phyloP scores from a whole-genome alignment of 2,888 invertebrate genomes.

The Malthinus flaveolus region DNA sequence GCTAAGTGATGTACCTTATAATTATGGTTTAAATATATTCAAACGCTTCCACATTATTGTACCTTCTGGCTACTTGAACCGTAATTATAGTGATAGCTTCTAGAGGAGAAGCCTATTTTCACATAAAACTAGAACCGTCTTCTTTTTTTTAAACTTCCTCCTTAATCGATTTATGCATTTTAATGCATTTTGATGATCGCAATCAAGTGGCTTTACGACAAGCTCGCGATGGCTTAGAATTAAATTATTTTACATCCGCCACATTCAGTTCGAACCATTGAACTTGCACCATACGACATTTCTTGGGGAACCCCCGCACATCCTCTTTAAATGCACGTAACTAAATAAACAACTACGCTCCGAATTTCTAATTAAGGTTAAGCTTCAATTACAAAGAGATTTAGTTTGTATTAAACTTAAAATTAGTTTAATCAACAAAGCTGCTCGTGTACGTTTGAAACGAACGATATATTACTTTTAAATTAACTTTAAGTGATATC shows the following conservation, averaged over 20 bases:
- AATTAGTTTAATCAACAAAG: slow-evolving; percentile 7
- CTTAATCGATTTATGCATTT: slow-evolving; percentile 4
- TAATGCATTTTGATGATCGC: slow-evolving; percentile 1
- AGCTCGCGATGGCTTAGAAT: not conserved
- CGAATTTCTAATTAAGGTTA: slow-evolving; percentile 8
- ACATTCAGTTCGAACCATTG: too few relatives aligned
- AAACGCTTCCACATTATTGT: slow-evolving; percentile 30
- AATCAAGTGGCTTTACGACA: not conserved
- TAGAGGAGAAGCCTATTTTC: slow-evolving; percentile 22
- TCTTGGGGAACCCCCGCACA: too few relatives aligned
- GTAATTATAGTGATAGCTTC: slow-evolving; percentile 33
- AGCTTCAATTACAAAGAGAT: slow-evolving; percentile 16
- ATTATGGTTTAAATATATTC: slow-evolving; percentile 32
- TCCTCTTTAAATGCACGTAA: not conserved
- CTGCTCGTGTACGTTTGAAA: not conserved
- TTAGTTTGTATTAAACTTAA: slow-evolving; percentile 13
- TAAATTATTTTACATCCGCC: too few relatives aligned
- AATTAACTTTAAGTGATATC: too few relatives aligned
- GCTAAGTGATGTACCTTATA: slow-evolving; percentile 27
- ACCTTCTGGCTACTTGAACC: slow-evolving; percentile 31
- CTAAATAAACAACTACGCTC: slow-evolving; percentile 2
- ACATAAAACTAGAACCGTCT: slow-evolving; percentile 21
- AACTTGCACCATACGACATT: too few relatives aligned
- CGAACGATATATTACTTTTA: too few relatives aligned
- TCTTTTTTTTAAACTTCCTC: not conserved